Evolutionary conservation across 2,113 vertebrate species (phyloP).

Genomic region (Casuarius casuarius): DNA sequence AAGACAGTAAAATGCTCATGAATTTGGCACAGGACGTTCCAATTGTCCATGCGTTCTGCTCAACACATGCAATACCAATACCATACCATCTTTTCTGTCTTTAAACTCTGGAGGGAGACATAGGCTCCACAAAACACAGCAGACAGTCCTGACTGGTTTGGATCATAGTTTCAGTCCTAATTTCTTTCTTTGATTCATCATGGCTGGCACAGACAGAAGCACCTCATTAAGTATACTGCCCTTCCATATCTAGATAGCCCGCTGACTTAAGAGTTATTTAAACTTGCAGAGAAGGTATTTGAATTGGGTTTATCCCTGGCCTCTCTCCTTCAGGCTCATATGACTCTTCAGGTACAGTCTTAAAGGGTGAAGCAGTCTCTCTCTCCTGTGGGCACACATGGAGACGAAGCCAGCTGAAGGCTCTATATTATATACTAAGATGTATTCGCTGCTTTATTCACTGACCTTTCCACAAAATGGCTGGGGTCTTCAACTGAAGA

Average conservation of each 20-base stretch:
- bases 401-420: neutral
- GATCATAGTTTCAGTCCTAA: neutral
- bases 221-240: neutral
- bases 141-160: conserved; percentile 1
- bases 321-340: neutral
- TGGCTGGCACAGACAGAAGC: neutral
- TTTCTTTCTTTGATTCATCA: neutral
- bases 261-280: neutral
- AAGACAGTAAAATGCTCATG: neutral
- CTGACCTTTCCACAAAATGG: neutral
- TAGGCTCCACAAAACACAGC: neutral
- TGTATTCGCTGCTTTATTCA: neutral
- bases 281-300: neutral
- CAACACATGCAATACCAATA: neutral
- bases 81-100: conserved; percentile 30
- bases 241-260: neutral
- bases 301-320: neutral
- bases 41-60: neutral
- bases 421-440: neutral
- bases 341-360: neutral
- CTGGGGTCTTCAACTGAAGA: neutral
- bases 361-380: neutral
- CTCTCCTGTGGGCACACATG: neutral
- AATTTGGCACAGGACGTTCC: neutral
- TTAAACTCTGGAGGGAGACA: conserved; percentile 58